Evolutionary conservation across 2,888 invertebrate genomes (phyloP).

Genomic region (Clistopyga incitator): DNA sequence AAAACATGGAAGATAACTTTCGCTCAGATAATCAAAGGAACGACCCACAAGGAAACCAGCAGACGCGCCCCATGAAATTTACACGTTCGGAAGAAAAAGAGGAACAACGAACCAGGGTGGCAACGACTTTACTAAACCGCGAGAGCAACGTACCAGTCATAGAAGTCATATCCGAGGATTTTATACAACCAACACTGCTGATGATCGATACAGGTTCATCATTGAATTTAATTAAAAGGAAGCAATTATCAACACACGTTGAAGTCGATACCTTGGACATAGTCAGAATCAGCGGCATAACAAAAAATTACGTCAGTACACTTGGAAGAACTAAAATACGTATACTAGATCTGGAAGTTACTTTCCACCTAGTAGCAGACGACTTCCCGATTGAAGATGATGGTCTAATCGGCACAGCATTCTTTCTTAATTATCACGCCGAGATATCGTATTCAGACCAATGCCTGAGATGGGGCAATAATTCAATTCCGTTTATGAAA

Average conservation of each 20-base stretch:
- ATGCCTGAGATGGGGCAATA: conserved; percentile 38
- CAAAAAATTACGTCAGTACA: conserved; percentile 41
- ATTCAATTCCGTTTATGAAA: conserved; percentile 41
- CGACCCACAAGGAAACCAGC: background rate
- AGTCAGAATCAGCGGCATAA: no score
- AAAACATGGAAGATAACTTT: background rate
- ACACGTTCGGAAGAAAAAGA: no score
- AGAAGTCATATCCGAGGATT: no score
- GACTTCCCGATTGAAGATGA: conserved; percentile 56
- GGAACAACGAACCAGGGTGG: no score
- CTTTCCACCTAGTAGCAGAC: conserved; percentile 48
- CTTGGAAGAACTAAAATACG: conserved; percentile 34
- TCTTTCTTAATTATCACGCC: conserved; percentile 32
- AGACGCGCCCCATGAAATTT: no score
- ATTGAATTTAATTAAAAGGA: conserved; percentile 36
- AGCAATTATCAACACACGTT: conserved; percentile 12
- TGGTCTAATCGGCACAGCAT: conserved; percentile 53
- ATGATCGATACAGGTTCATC: conserved; percentile 53
- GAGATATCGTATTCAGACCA: no score
- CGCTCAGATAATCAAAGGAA: background rate
- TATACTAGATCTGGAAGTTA: conserved; percentile 12
- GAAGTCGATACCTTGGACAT: conserved; percentile 34
- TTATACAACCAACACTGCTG: conserved; percentile 29
- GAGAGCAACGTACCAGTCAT: conserved; percentile 30
- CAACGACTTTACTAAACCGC: no score